Percentiles rank a stretch among this genome's conserved stretches.
These are phyloP conservation scores for Calameuta idolon DNA, from an alignment of 2,888 invertebrate species.

Conservation along the genomic window DNA sequence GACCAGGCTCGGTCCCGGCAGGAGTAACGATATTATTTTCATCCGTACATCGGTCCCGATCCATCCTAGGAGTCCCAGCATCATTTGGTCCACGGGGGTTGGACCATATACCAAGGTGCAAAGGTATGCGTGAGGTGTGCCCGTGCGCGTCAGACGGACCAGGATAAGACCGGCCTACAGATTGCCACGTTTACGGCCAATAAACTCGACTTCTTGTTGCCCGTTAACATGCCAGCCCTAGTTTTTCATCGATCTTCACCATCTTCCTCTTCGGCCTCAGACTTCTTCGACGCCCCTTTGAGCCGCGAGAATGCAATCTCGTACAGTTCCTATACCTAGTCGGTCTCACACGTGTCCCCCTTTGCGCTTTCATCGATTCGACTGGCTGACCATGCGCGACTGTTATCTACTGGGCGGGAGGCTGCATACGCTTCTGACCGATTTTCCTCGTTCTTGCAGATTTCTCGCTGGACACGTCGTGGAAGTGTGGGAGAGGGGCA, in stretches of 20 bases:
- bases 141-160: conserved; percentile 31
- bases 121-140: background rate
- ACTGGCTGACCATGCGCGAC: background rate
- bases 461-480: background rate
- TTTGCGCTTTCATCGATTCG: background rate
- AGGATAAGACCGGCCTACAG: conserved; percentile 54
- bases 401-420: background rate
- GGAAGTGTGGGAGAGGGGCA: background rate
- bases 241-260: conserved; percentile 51
- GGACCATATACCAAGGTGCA: background rate
- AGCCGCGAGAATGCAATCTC: conserved; percentile 41
- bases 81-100: background rate
- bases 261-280: conserved; percentile 29
- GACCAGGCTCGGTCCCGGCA: background rate
- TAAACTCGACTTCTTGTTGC: conserved; percentile 63
- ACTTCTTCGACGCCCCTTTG: background rate
- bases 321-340: conserved; percentile 13
- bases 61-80: background rate
- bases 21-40: background rate
- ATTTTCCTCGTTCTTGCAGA: background rate
- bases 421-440: background rate
- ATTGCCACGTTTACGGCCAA: conserved; percentile 62
- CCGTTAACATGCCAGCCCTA: conserved; percentile 63
- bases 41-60: background rate
- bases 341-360: background rate